Percentiles rank a stretch among this genome's conserved stretches.
These are phyloP conservation scores for Pandion haliaetus DNA, from an alignment of 2,113 vertebrate genomes.

Conservation along the genomic window DNA sequence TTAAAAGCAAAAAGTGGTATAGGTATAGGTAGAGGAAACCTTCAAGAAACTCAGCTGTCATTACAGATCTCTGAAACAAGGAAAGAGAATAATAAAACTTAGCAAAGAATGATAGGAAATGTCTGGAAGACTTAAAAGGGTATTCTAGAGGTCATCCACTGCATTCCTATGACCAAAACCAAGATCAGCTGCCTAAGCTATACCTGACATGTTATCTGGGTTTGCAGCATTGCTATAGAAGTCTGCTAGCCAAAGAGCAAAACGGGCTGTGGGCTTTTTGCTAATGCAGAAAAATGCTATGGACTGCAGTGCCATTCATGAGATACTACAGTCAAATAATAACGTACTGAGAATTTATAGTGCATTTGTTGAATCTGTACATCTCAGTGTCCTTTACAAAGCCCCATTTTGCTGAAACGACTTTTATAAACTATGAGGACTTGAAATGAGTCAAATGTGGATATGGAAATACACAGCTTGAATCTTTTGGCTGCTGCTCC, in stretches of 20 bases:
- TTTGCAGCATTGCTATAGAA: background rate
- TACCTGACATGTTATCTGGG: background rate
- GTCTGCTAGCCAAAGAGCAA: background rate
- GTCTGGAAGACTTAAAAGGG: background rate
- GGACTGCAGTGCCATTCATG: background rate
- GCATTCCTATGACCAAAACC: background rate
- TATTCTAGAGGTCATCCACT: background rate
- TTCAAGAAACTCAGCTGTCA: background rate
- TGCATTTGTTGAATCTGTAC: no score
- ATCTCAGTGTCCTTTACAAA: background rate
- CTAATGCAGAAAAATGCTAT: background rate
- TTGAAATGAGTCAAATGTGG: fast-evolving
- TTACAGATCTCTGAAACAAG: background rate
- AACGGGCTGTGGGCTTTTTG: background rate
- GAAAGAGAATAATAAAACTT: background rate
- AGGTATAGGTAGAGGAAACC: background rate
- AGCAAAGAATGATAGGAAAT: background rate
- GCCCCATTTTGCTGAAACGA: background rate
- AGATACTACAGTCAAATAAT: background rate
- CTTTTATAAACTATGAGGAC: background rate
- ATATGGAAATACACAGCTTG: background rate
- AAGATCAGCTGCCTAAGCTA: background rate
- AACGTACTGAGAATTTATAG: background rate
- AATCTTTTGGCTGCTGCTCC: background rate
- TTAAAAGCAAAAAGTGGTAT: background rate